Conservation (phyloP, 2,888 invertebrate genomes). For the Dicycla oo region DNA sequence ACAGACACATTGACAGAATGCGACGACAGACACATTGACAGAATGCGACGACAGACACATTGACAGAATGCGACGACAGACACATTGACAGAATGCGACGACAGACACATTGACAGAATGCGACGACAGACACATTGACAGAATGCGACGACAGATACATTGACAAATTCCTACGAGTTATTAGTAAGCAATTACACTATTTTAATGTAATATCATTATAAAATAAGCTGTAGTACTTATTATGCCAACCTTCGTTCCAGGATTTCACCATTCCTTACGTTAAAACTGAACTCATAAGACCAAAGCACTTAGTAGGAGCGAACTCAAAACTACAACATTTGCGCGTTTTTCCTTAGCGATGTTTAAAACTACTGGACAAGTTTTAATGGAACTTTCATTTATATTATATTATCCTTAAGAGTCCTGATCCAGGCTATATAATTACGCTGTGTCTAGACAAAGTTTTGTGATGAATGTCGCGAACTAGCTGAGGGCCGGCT, state of each 20-base stretch:
- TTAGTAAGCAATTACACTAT: neutral
- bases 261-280: constrained; percentile 22
- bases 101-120: too few relatives aligned
- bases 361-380: constrained; percentile 60
- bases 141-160: too few relatives aligned
- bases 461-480: constrained; percentile 56
- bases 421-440: constrained; percentile 43
- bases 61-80: too few relatives aligned
- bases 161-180: neutral
- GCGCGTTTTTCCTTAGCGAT: constrained; percentile 53
- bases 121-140: neutral
- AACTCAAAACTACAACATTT: constrained; percentile 48
- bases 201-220: neutral
- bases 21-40: neutral
- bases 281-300: constrained; percentile 21
- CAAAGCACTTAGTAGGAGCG: constrained; percentile 43
- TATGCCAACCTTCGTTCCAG: neutral
- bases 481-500: constrained; percentile 27
- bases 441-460: constrained; percentile 46
- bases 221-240: neutral
- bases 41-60: too few relatives aligned
- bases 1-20: too few relatives aligned
- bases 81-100: too few relatives aligned
- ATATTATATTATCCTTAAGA: constrained; percentile 57
- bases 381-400: constrained; percentile 66